Percentiles rank a stretch among this genome's conserved stretches.
Conservation (phyloP, 2,797 vertebrate species). For the Basileuterus tristriatus region DNA sequence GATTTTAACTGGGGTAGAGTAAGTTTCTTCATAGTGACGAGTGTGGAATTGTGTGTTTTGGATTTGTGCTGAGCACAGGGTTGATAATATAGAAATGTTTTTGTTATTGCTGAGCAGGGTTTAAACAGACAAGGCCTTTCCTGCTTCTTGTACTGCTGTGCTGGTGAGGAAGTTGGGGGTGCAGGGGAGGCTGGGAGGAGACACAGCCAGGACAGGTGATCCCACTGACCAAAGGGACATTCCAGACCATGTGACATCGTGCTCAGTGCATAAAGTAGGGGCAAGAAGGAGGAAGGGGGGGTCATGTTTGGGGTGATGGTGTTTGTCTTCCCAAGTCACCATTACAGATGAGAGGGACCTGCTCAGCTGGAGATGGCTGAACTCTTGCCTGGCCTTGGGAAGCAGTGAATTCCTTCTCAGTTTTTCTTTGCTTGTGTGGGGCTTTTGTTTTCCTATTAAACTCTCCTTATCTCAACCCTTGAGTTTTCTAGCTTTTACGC, state of each 20-base stretch:
- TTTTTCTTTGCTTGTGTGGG: background rate
- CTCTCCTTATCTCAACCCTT: background rate
- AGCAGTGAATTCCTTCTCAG: background rate
- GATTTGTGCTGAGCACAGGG: background rate
- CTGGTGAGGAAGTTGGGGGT: background rate
- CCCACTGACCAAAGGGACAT: fast-evolving
- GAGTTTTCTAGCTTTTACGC: background rate
- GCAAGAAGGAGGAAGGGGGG: fast-evolving
- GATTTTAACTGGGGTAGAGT: background rate
- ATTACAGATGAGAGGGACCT: fast-evolving
- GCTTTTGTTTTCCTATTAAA: background rate
- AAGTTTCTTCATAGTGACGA: background rate
- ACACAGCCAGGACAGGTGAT: background rate
- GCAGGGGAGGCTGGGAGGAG: background rate
- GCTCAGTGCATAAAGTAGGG: background rate
- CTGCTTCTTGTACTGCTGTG: fast-evolving
- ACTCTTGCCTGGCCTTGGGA: background rate
- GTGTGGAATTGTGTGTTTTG: background rate
- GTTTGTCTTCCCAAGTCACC: background rate
- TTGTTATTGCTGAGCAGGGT: background rate
- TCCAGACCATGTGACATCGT: fast-evolving
- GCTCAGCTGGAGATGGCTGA: background rate
- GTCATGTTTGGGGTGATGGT: background rate
- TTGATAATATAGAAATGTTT: fast-evolving
- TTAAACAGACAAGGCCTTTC: background rate